Evolutionary conservation across 2,888 invertebrate species (phyloP), one percentile per base, ranked within the genome.

Genomic region (Gnatocerus cornutus): DNA sequence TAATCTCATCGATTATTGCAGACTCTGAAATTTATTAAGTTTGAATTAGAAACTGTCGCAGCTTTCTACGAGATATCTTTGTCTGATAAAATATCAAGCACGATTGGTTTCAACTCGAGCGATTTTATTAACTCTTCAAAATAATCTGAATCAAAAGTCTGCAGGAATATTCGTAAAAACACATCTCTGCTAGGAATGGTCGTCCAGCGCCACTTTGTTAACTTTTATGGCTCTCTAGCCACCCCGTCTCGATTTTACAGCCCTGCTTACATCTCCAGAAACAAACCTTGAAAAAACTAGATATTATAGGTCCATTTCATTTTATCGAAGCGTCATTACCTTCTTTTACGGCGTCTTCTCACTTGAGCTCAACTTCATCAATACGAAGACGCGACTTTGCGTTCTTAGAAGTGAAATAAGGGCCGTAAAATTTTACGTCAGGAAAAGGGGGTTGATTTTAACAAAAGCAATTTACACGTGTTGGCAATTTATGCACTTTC

Each of bases 401-500:
- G 43, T 37, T 55, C 71, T 66, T 50, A 58, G 56, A 61, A 71
- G 66, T 71, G 69, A 69, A 74, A 73, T 71, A 67, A 61, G 58
- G 50, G 69, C 37, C 39, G 48, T 73, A 74, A 74, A 74, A 73
- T 73, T 74, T 74, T 74, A 73, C 53, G 48, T 56, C 39, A 46
- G 48, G 21, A 21, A 21, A 21, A 4, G 21, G 21, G 39, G 63
- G 67, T 43, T 63, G 68, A 69, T 70, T 69, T 72, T 69, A 74
- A 69, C 68, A 67, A 67, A 61, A 59, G 74, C 74, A 72, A 73
- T 74, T 74, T 74, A 73, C 74, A 74, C 73, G 75, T 73, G 75
- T 71, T 69, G 64, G 73, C 68, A 67, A 71, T 75, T 75, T 75
- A 75, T 74, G 74, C 69, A 75, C 71, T 75, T 75, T 75, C 74